phyloP scores from a whole-genome alignment of 92 coral and sea anemone genomes.

The Paramuricea clavata region DNA sequence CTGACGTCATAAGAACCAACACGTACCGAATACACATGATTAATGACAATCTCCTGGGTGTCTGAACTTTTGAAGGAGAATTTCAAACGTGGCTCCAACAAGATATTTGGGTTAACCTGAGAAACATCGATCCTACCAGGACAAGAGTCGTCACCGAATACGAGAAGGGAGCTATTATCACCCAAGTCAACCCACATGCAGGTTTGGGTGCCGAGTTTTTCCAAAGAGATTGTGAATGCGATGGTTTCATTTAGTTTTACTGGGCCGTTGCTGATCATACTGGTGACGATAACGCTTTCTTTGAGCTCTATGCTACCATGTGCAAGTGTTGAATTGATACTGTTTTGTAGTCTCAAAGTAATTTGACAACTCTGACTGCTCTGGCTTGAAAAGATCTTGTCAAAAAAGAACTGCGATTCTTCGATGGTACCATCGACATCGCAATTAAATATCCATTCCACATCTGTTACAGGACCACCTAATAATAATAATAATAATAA shows the following conservation, averaged over 20 bases:
- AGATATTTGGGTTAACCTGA: neutral
- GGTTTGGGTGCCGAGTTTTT: slow-evolving; percentile 73
- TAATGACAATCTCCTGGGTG: neutral
- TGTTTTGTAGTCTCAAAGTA: neutral
- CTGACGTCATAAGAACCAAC: slow-evolving; percentile 68
- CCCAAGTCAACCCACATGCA: slow-evolving; percentile 75
- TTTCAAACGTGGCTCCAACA: neutral
- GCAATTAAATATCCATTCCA: slow-evolving; percentile 11
- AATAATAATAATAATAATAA: neutral
- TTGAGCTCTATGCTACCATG: slow-evolving; percentile 5
- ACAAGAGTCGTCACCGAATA: neutral
- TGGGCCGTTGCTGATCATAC: slow-evolving; percentile 68
- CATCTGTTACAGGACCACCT: neutral
- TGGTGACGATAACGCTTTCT: slow-evolving; percentile 57
- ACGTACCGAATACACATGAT: slow-evolving; percentile 56
- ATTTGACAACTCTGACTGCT: slow-evolving; percentile 3
- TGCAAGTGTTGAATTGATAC: slow-evolving; percentile 15
- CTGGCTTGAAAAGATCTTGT: slow-evolving; percentile 7
- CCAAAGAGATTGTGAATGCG: slow-evolving; percentile 61
- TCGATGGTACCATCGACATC: neutral
- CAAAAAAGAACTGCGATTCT: neutral
- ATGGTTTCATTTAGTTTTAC: slow-evolving; percentile 63
- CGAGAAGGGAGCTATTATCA: slow-evolving; percentile 59
- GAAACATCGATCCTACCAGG: neutral
- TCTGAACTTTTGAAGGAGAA: neutral